Evolutionary conservation across 2,797 vertebrate genomes (phyloP).

Genomic region (Alectoris magna): DNA sequence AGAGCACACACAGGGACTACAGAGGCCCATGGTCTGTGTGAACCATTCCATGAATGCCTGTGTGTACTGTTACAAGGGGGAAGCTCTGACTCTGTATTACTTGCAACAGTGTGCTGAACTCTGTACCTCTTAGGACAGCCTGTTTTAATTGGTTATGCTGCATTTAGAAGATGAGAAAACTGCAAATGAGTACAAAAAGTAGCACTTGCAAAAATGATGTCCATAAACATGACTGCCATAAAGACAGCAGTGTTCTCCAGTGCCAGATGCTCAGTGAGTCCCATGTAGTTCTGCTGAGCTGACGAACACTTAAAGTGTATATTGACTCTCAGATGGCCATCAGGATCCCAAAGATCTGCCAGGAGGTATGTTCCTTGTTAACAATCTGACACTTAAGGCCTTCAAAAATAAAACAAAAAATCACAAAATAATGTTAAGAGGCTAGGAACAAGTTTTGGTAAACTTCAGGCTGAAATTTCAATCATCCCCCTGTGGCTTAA

Average conservation of each 20-base stretch:
- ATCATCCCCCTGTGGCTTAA: constrained; percentile 4
- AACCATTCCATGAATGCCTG: not conserved
- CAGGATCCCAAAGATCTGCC: not conserved
- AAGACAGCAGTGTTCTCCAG: not conserved
- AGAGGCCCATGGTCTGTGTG: not conserved
- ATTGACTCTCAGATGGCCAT: constrained; percentile 11
- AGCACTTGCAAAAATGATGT: not conserved
- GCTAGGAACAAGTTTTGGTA: not conserved
- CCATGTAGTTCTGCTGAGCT: constrained; percentile 2
- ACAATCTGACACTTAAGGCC: not conserved
- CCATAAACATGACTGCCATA: not conserved
- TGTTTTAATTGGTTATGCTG: not conserved
- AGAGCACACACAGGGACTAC: not conserved
- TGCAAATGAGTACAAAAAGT: not conserved
- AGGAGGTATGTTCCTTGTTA: constrained; percentile 17
- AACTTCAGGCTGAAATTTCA: constrained; percentile 26
- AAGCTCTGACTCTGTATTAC: not conserved
- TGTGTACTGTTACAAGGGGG: not conserved
- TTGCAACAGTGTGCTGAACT: not conserved
- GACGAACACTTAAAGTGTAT: not conserved
- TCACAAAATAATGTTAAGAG: not conserved
- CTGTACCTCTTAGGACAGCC: not conserved
- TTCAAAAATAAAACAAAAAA: not conserved
- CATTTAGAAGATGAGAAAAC: not conserved
- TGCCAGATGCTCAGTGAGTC: not conserved